Percentiles rank a stretch among this genome's conserved stretches.
These are phyloP conservation scores for Auanema sp. DNA, from an alignment of 2,888 invertebrate species.

Conservation along the genomic window DNA sequence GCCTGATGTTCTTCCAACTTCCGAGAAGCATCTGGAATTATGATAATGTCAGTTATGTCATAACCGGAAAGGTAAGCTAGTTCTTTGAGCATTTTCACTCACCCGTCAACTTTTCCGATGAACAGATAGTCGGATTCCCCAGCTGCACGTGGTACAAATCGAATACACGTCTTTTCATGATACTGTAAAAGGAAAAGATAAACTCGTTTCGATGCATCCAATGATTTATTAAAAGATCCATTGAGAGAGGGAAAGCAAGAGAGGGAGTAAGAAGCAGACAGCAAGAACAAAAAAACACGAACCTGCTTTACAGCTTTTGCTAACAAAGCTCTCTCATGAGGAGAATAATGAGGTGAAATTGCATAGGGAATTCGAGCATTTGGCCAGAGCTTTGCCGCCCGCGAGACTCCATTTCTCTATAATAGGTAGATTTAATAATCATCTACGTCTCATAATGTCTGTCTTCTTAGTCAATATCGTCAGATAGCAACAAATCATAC, in stretches of 20 bases:
- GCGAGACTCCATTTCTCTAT: conserved; percentile 59
- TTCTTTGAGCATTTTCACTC: conserved; percentile 3
- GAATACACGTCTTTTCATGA: conserved; percentile 64
- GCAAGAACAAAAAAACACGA: neutral
- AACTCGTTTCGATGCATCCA: neutral
- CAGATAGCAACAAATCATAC: neutral
- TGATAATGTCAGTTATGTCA: neutral
- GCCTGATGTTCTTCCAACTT: conserved; percentile 63
- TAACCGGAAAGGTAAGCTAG: neutral
- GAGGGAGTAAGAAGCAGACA: neutral
- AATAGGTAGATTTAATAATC: conserved; percentile 3
- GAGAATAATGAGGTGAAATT: conserved; percentile 60
- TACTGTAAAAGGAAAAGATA: conserved; percentile 44
- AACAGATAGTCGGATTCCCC: conserved; percentile 62
- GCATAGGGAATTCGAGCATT: conserved; percentile 63
- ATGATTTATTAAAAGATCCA: conserved; percentile 4
- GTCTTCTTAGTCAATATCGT: neutral
- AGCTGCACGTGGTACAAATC: conserved; percentile 59
- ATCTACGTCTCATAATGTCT: neutral
- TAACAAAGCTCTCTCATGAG: conserved; percentile 62
- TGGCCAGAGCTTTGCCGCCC: conserved; percentile 63
- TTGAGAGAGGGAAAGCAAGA: neutral
- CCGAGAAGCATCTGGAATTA: conserved; percentile 58
- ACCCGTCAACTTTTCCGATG: conserved; percentile 63
- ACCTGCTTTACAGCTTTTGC: conserved; percentile 63